Percentiles rank a stretch among this genome's conserved stretches.
Evolutionary conservation across 2,113 vertebrate genomes (phyloP).

Genomic region (Peromyscus polionotus): DNA sequence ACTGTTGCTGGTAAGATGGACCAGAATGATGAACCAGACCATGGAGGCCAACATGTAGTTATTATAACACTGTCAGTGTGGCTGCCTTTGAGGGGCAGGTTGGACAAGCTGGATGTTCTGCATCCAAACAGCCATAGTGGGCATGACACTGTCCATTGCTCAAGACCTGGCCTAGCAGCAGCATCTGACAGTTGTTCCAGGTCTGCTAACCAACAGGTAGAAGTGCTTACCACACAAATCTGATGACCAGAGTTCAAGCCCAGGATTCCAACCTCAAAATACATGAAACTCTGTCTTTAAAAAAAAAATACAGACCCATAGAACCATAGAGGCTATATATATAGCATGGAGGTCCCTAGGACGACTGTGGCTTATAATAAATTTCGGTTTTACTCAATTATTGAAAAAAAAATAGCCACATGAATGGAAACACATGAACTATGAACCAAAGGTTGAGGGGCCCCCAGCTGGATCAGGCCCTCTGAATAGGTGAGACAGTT

Average conservation of each 20-base stretch:
- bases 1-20: slow-evolving; percentile 91
- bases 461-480: too few relatives aligned
- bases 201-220: slow-evolving; percentile 79
- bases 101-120: slow-evolving; percentile 94
- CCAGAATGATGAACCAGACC: slow-evolving; percentile 89
- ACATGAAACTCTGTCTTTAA: not conserved
- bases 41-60: slow-evolving; percentile 93
- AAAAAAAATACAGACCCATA: too few relatives aligned
- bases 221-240: not conserved
- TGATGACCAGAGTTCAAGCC: not conserved
- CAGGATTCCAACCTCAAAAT: not conserved
- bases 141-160: slow-evolving; percentile 94
- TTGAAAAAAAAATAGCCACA: too few relatives aligned
- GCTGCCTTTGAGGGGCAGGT: slow-evolving; percentile 97
- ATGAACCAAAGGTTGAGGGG: too few relatives aligned
- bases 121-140: slow-evolving; percentile 96
- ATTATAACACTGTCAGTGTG: slow-evolving; percentile 95
- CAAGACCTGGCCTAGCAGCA: slow-evolving; percentile 93
- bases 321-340: too few relatives aligned
- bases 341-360: too few relatives aligned
- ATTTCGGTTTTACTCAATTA: too few relatives aligned
- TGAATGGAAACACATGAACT: too few relatives aligned
- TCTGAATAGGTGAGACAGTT: too few relatives aligned
- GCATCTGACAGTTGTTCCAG: slow-evolving; percentile 93
- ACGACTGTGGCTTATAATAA: too few relatives aligned